Percentiles rank a stretch among this genome's conserved stretches.
Conservation (phyloP, 2,113 vertebrate species). For the Bagarius yarrelli region DNA sequence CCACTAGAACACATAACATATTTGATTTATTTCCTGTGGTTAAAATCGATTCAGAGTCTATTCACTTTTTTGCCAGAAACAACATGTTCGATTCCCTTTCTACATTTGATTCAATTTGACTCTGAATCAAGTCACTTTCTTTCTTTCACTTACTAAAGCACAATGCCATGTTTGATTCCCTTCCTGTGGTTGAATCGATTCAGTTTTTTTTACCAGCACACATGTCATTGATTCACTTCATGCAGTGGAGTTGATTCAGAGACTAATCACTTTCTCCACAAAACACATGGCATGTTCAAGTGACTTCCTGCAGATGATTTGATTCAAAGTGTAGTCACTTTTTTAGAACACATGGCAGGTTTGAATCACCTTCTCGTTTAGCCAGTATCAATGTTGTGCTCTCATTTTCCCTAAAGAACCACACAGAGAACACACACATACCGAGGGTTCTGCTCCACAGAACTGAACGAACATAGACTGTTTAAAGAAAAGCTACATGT, state of each 20-base stretch:
- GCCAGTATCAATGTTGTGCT: neutral
- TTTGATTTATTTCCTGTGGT: neutral
- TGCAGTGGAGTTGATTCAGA: neutral
- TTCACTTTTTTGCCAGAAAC: neutral
- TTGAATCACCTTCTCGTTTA: neutral
- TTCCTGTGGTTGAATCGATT: neutral
- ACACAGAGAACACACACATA: neutral
- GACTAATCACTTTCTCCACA: neutral
- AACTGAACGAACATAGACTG: neutral
- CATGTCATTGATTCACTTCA: neutral
- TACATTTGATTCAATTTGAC: too few relatives aligned
- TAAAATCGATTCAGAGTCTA: neutral
- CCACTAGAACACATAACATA: neutral
- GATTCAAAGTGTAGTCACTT: neutral
- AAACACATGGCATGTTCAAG: neutral
- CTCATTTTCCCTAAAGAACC: neutral
- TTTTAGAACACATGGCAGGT: neutral
- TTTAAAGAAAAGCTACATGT: neutral
- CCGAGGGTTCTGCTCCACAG: neutral
- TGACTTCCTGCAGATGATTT: neutral
- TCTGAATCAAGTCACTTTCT: too few relatives aligned
- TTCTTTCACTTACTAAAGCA: neutral
- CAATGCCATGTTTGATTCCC: neutral
- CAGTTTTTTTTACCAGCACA: neutral
- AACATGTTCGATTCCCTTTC: too few relatives aligned